Evolutionary conservation across 2,113 vertebrate species (phyloP), one percentile per base, ranked within the genome.

Genomic region (Phalacrocorax carbo): DNA sequence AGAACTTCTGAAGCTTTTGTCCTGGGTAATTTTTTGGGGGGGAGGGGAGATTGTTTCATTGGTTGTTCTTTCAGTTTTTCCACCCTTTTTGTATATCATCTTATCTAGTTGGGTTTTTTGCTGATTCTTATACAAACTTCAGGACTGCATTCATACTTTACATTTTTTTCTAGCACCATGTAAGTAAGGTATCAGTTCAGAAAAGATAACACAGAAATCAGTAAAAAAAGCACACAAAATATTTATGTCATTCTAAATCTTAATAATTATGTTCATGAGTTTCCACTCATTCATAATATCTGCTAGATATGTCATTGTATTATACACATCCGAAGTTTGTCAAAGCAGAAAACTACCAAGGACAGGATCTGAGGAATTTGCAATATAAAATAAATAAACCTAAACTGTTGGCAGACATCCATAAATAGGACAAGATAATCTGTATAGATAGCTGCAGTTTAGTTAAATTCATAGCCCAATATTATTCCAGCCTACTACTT

Each of bases 1-100:
- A 36, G 14, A 68, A 76, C n/a, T 88, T 81, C 18, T 82, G 42
- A 78, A 52, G 20, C 5, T 86, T 85, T 92, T 86, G 13, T 88
- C 22, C 25, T 40, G 10, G 3, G 17, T 61, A 8, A 4, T 4
- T 76, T 36, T 82, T 71, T 38, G 1, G 2, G 23, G 3, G 5
- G 5, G 9, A 42, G 27, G 48, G 2, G 7, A 2, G 0, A 10
- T 34, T 48, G 10, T 5, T 48, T 23, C 19, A 13, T 15, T 51
- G 36, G 20, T 7, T 68, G 14, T 2, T 15, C 25, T 82, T 91
- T 65, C 15, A 52, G 17, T 58, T 55, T 2, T 60, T 81, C 12
- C 27, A 71, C 9, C 2, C 2, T 11, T 89, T 72, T 72, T 69
- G 1, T 49, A 16, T 65, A 51, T 44, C 11, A 1, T 81, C 6